Evolutionary conservation across 2,797 vertebrate species (phyloP).

Genomic region (Margarornis squamiger): DNA sequence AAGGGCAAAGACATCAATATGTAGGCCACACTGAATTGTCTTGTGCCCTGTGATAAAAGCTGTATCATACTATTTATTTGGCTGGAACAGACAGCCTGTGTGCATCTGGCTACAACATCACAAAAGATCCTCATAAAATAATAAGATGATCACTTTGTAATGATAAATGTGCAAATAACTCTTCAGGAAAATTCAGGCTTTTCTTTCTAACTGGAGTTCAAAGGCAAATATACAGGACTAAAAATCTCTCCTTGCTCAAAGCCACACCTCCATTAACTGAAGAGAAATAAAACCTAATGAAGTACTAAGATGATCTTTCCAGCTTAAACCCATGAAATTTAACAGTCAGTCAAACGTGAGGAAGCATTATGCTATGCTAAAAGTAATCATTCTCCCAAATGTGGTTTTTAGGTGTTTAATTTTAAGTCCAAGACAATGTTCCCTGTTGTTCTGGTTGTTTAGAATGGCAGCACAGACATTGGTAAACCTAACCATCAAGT

Average conservation of each 20-base stretch:
- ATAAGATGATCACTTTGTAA: background rate
- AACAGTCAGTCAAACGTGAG: background rate
- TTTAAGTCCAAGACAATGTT: background rate
- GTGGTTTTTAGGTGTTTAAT: background rate
- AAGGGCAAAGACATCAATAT: conserved; percentile 79
- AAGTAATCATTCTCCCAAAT: background rate
- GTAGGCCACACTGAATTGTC: conserved; percentile 77
- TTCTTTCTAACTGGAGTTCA: background rate
- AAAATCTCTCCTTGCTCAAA: background rate
- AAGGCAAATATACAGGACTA: background rate
- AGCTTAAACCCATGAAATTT: background rate
- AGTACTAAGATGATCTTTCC: background rate
- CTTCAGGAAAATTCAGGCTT: background rate
- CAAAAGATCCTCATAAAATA: conserved; percentile 68
- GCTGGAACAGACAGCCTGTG: conserved; percentile 80
- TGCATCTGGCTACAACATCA: conserved; percentile 74
- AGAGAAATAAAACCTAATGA: background rate
- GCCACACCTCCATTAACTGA: background rate
- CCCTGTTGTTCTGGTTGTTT: background rate
- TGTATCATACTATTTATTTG: conserved; percentile 76
- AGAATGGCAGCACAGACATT: background rate
- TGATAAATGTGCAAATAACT: background rate
- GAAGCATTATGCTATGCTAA: background rate
- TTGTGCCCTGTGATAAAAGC: conserved; percentile 80
- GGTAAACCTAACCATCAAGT: background rate